Conservation (phyloP, 2,113 vertebrate genomes). For the Himantopus leucocephalus region DNA sequence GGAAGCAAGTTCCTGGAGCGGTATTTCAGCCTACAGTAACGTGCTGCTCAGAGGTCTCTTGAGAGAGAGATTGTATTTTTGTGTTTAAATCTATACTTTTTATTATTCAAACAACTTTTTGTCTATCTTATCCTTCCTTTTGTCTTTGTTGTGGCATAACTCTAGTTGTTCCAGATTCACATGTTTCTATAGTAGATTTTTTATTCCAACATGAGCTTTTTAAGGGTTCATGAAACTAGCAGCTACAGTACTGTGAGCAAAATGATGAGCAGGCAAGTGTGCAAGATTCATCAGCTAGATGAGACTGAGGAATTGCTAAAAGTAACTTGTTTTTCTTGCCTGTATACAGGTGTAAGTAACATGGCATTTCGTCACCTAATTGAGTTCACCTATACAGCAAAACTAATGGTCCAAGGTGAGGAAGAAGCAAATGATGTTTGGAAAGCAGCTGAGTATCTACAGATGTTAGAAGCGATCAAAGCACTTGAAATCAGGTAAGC, state of each 20-base stretch:
- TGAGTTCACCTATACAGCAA: slow-evolving; percentile 98
- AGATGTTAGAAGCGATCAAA: slow-evolving; percentile 98
- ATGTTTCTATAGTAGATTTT: neutral
- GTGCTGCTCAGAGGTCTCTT: neutral
- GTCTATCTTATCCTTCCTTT: neutral
- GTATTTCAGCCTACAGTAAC: neutral
- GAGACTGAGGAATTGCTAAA: neutral
- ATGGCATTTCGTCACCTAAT: slow-evolving; percentile 93
- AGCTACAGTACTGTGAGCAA: neutral
- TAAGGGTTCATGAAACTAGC: neutral
- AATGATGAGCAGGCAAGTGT: neutral
- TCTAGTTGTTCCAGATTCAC: neutral
- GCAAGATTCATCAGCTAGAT: neutral
- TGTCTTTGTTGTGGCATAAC: neutral
- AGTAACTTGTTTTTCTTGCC: neutral
- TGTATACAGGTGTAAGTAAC: slow-evolving; percentile 90
- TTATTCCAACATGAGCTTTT: neutral
- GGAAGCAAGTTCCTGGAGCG: neutral
- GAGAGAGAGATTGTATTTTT: neutral
- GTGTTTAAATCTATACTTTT: neutral
- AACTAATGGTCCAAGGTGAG: slow-evolving; percentile 85
- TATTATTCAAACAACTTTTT: neutral
- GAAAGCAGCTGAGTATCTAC: slow-evolving; percentile 97
- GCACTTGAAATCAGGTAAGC: slow-evolving; percentile 87
- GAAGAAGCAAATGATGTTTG: slow-evolving; percentile 93